Conservation (phyloP, 2,113 vertebrate species). For the Leptosomus discolor region DNA sequence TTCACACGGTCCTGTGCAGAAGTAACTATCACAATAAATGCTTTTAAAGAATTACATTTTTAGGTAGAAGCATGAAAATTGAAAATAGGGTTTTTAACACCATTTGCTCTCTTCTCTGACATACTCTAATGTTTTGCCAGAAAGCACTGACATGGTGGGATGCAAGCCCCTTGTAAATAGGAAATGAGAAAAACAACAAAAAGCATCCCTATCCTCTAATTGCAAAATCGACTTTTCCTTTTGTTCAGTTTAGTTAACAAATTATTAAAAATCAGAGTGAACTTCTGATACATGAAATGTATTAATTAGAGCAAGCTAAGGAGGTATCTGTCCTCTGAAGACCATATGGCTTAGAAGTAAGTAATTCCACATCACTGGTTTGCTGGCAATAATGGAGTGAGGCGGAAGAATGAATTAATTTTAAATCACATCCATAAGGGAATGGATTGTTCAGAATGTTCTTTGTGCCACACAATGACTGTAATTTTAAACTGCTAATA, state of each 20-base stretch:
- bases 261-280: background rate
- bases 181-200: background rate
- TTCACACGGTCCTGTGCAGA: background rate
- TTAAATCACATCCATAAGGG: slow-evolving; percentile 62
- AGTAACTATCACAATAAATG: background rate
- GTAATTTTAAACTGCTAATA: slow-evolving; percentile 65
- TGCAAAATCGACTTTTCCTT: slow-evolving; percentile 11
- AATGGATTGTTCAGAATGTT: slow-evolving; percentile 54
- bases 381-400: slow-evolving; percentile 60
- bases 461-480: slow-evolving; percentile 60
- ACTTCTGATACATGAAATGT: slow-evolving; percentile 3
- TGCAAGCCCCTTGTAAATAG: background rate
- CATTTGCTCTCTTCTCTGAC: background rate
- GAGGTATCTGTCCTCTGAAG: slow-evolving; percentile 53
- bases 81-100: background rate
- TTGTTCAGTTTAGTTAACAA: background rate
- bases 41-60: slow-evolving; percentile 30
- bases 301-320: slow-evolving; percentile 52
- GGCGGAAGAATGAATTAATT: slow-evolving; percentile 62
- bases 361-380: slow-evolving; percentile 69
- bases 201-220: background rate
- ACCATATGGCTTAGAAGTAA: slow-evolving; percentile 64
- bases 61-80: background rate
- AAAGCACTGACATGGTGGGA: background rate
- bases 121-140: background rate